Evolutionary conservation across 2,888 invertebrate species (phyloP).

Genomic region (Apamea sordens): DNA sequence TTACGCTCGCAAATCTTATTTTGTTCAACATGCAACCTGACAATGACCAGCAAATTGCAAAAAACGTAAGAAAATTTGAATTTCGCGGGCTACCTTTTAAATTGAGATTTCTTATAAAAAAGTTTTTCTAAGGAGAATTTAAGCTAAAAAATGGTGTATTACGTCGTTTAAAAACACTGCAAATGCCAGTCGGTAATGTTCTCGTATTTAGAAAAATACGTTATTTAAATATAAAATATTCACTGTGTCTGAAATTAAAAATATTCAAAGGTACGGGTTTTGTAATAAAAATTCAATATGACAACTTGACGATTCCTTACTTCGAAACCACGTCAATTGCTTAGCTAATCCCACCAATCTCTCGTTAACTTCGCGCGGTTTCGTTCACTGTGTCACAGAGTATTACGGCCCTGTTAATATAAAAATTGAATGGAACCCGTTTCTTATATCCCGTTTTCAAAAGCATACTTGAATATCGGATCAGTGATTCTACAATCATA

Average conservation of each 20-base stretch:
- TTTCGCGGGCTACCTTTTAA: too few species aligned
- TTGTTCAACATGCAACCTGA: too few species aligned
- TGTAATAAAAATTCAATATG: not conserved
- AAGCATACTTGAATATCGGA: not conserved
- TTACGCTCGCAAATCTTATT: too few species aligned
- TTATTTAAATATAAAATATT: not conserved
- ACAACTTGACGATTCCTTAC: too few species aligned
- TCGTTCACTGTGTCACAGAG: not conserved
- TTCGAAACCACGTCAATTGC: too few species aligned
- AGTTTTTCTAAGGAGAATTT: not conserved
- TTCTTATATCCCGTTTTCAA: not conserved
- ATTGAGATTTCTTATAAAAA: not conserved
- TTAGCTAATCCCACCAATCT: too few species aligned
- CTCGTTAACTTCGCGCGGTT: too few species aligned
- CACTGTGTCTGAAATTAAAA: constrained; percentile 6
- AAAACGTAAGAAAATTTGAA: too few species aligned
- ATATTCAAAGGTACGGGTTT: not conserved
- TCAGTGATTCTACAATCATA: not conserved
- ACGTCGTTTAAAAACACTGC: not conserved
- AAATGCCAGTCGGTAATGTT: not conserved
- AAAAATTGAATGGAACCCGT: not conserved
- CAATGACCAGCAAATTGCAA: too few species aligned
- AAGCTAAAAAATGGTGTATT: not conserved
- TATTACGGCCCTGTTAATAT: constrained; percentile 1
- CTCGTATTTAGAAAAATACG: constrained; percentile 10